A percentile compares a stretch with the other conserved stretches of the same genome.
phyloP scores from a whole-genome alignment of 1,140 invertebrate species.

The Scaptodrosophila lebanonensis region DNA sequence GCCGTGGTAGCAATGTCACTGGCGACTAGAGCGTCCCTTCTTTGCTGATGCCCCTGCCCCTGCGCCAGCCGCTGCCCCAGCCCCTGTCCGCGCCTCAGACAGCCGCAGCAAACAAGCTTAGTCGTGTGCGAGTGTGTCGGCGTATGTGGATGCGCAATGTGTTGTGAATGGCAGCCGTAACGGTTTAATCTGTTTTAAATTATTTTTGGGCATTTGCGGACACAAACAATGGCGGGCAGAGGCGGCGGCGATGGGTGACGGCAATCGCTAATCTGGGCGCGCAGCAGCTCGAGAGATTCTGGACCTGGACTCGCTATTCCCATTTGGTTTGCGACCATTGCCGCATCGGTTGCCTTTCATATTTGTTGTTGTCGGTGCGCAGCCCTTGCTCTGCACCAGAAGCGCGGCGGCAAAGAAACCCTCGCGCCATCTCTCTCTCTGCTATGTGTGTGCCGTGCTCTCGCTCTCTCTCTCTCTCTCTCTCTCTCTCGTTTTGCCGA shows the following conservation, averaged over 20 bases:
- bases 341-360: slow-evolving; percentile 35
- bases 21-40: not conserved
- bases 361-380: slow-evolving; percentile 30
- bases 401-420: slow-evolving; percentile 38
- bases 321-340: slow-evolving; percentile 30
- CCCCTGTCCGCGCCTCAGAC: not conserved
- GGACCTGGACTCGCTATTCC: slow-evolving; percentile 23
- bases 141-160: slow-evolving; percentile 37
- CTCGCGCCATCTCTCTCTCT: slow-evolving; percentile 9
- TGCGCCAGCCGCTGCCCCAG: not conserved
- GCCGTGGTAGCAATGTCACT: not conserved
- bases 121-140: slow-evolving; percentile 25
- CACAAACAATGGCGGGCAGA: slow-evolving; percentile 19
- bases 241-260: slow-evolving; percentile 2
- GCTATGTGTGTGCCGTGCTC: slow-evolving; percentile 15
- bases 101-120: slow-evolving; percentile 2
- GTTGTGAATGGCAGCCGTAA: slow-evolving; percentile 70
- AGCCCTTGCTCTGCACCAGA: slow-evolving; percentile 59
- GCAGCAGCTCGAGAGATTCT: slow-evolving; percentile 5
- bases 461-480: slow-evolving; percentile 12
- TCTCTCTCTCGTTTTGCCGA: slow-evolving; percentile 19
- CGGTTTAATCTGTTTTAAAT: slow-evolving; percentile 75
- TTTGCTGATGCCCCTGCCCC: not conserved
- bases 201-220: slow-evolving; percentile 47
- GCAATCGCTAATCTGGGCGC: slow-evolving; percentile 35